Evolutionary conservation across 2,888 invertebrate species (phyloP).

Genomic region (Rhamnusium bicolor): DNA sequence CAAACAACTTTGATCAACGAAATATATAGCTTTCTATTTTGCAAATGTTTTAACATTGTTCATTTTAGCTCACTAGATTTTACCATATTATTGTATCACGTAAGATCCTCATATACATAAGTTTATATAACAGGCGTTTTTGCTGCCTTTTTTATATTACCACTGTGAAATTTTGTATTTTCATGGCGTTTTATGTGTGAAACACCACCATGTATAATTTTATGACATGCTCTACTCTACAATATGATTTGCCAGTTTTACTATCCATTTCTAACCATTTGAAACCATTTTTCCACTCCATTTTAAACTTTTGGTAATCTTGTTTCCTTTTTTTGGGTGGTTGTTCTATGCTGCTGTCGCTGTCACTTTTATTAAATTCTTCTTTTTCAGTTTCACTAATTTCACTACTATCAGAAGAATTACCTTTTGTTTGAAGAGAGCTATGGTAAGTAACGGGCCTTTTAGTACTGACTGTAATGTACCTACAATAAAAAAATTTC

Average conservation of each 20-base stretch:
- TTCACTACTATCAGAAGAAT: too few species aligned
- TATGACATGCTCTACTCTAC: slow-evolving; percentile 3
- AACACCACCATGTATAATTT: not conserved
- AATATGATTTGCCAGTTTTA: not conserved
- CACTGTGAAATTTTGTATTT: not conserved
- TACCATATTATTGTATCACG: not conserved
- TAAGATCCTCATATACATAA: not conserved
- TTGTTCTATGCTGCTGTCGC: not conserved
- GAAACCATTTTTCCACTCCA: not conserved
- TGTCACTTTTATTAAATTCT: too few species aligned
- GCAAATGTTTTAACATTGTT: too few species aligned
- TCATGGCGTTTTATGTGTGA: not conserved
- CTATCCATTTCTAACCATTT: not conserved
- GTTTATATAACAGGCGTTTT: not conserved
- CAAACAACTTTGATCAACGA: too few species aligned
- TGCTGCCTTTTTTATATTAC: not conserved
- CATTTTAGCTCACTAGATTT: slow-evolving; percentile 44
- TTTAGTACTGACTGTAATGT: too few species aligned
- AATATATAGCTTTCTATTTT: too few species aligned
- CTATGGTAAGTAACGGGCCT: too few species aligned
- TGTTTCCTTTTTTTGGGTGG: not conserved
- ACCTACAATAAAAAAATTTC: too few species aligned
- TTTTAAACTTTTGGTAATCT: not conserved
- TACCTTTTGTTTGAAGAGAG: too few species aligned
- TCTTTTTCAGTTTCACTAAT: too few species aligned